Conservation (phyloP, 2,797 vertebrate genomes). For the Sebastes vulpes region DNA sequence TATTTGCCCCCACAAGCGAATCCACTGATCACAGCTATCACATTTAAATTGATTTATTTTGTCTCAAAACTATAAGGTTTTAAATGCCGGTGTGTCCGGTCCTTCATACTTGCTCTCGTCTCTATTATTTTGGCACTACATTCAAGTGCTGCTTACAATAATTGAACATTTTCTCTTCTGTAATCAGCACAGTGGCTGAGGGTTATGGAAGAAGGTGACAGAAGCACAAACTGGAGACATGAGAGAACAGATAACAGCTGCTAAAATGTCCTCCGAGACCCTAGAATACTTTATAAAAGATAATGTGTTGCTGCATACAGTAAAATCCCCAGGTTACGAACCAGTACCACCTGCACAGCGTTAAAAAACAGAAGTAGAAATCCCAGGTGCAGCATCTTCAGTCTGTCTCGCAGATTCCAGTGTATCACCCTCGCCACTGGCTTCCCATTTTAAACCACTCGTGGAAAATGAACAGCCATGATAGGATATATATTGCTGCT, state of each 20-base stretch:
- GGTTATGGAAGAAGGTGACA: conserved; percentile 13
- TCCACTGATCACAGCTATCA: neutral
- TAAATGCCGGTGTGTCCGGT: neutral
- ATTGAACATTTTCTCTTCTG: conserved; percentile 12
- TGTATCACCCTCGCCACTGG: conserved; percentile 6
- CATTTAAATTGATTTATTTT: neutral
- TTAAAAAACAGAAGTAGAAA: conserved; percentile 32
- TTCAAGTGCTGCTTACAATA: conserved; percentile 20
- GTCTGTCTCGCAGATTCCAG: conserved; percentile 1
- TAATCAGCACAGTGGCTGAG: conserved; percentile 10
- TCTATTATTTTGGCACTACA: neutral
- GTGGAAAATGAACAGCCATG: conserved; percentile 53
- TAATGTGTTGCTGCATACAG: conserved; percentile 19
- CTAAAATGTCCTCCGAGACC: conserved; percentile 34
- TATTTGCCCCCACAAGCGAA: neutral
- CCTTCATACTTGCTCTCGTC: neutral
- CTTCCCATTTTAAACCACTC: conserved; percentile 57
- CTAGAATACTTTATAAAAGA: conserved; percentile 22
- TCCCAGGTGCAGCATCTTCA: neutral
- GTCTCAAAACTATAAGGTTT: neutral
- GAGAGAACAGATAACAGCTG: conserved; percentile 25
- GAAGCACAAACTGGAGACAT: conserved; percentile 1
- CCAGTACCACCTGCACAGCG: neutral
- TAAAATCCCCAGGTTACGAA: conserved; percentile 17
- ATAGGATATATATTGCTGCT: conserved; percentile 54